A percentile compares a stretch with the other conserved stretches of the same genome.
phyloP scores from a whole-genome alignment of 92 coral and sea anemone species.

The Heliopora coerulea region DNA sequence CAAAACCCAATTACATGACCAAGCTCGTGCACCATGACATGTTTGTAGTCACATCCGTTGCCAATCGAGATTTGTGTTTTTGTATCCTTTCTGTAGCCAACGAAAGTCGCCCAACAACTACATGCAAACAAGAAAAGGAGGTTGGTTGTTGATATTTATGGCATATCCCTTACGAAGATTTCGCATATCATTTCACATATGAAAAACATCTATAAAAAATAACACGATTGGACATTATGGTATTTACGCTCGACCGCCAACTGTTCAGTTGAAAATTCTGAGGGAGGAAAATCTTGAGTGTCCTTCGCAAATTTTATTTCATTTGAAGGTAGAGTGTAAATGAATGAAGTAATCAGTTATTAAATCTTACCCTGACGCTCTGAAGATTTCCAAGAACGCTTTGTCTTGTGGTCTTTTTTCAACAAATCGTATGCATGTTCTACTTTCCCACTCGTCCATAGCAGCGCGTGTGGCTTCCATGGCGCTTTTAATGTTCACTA shows the following conservation, averaged over 20 bases:
- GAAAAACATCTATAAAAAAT: too few relatives aligned
- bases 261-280: too few relatives aligned
- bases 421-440: conserved; percentile 75
- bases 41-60: conserved; percentile 69
- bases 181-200: too few relatives aligned
- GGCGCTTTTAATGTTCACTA: conserved; percentile 50
- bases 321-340: too few relatives aligned
- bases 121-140: too few relatives aligned
- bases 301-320: too few relatives aligned
- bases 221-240: too few relatives aligned
- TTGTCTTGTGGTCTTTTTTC: conserved; percentile 64
- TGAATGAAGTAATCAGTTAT: too few relatives aligned
- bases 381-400: conserved; percentile 78
- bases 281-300: too few relatives aligned
- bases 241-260: too few relatives aligned
- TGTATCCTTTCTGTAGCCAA: conserved; percentile 71
- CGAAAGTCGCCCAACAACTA: conserved; percentile 81
- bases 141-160: too few relatives aligned
- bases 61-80: conserved; percentile 74
- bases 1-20: conserved; percentile 71
- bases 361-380: conserved; percentile 82
- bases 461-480: conserved; percentile 75
- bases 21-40: conserved; percentile 69
- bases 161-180: too few relatives aligned
- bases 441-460: conserved; percentile 92